Percentiles rank a stretch among this genome's conserved stretches.
Evolutionary conservation across 23 tunicate genomes (phyloP).

Genomic region (Styela clava): DNA sequence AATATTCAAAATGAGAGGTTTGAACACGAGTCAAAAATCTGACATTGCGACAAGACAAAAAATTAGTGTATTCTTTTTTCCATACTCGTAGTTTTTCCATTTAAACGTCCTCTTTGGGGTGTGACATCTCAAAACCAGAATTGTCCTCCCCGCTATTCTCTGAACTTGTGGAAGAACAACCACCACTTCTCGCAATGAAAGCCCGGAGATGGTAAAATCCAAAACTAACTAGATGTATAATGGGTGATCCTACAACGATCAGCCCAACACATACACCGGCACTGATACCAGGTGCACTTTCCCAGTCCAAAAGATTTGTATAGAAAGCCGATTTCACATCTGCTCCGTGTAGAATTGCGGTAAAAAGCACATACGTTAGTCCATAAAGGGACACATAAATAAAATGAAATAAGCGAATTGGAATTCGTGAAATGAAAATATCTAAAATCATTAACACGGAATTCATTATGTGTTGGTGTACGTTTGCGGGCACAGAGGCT

Average conservation of each 20-base stretch:
- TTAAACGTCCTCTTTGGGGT: too few relatives aligned
- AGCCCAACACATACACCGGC: conserved; percentile 11
- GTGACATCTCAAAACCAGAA: not conserved
- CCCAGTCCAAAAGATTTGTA: conserved; percentile 47
- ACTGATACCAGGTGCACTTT: conserved; percentile 28
- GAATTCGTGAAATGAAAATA: conserved; percentile 25
- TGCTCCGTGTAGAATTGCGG: conserved; percentile 56
- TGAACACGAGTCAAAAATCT: too few relatives aligned
- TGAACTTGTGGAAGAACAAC: not conserved
- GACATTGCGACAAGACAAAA: too few relatives aligned
- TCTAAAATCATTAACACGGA: conserved; percentile 24
- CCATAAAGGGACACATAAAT: conserved; percentile 43
- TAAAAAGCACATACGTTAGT: conserved; percentile 41
- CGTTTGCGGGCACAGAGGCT: conserved; percentile 9
- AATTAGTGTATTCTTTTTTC: too few relatives aligned
- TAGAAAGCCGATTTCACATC: conserved; percentile 50
- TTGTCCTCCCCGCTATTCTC: not conserved
- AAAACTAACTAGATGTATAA: conserved; percentile 33
- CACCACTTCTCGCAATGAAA: conserved; percentile 22
- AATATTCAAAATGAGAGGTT: too few relatives aligned
- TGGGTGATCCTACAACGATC: conserved; percentile 31
- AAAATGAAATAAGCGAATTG: conserved; percentile 59
- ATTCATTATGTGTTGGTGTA: conserved; percentile 59
- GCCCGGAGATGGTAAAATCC: conserved; percentile 48
- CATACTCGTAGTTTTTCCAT: too few relatives aligned